A percentile compares a stretch with the other conserved stretches of the same genome.
Conservation (phyloP, 2,797 vertebrate genomes). For the Eurystomus glaucurus region DNA sequence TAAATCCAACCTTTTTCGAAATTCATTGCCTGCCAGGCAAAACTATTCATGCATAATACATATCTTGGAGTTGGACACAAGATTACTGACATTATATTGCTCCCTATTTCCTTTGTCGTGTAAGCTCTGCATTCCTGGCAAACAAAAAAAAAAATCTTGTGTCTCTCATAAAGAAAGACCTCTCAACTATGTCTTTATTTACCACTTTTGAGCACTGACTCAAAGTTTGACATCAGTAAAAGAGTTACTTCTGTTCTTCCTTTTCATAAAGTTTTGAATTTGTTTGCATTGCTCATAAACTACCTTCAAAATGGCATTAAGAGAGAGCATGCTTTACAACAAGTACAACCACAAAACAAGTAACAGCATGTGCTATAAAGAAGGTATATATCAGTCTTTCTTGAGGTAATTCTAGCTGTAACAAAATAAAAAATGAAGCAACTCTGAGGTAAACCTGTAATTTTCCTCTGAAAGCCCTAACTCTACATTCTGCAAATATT, state of each 20-base stretch:
- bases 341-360: not conserved
- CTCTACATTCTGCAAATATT: not conserved
- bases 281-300: not conserved
- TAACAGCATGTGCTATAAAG: not conserved
- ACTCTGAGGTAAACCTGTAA: not conserved
- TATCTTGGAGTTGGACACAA: not conserved
- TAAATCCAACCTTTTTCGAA: conserved; percentile 28
- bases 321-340: not conserved
- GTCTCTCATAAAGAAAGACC: not conserved
- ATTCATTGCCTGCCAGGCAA: conserved; percentile 17
- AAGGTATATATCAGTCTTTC: not conserved
- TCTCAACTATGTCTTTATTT: not conserved
- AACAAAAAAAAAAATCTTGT: not conserved
- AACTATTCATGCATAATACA: conserved; percentile 20
- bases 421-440: not conserved
- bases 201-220: not conserved
- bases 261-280: not conserved
- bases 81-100: not conserved
- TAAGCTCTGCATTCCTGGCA: not conserved
- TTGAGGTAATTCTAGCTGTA: not conserved
- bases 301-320: not conserved
- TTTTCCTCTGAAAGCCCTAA: not conserved
- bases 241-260: not conserved
- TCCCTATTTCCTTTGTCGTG: not conserved
- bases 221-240: not conserved